A percentile compares a stretch with the other conserved stretches of the same genome.
Evolutionary conservation across 2,888 invertebrate species (phyloP).

Genomic region (Ectemnius cavifrons): DNA sequence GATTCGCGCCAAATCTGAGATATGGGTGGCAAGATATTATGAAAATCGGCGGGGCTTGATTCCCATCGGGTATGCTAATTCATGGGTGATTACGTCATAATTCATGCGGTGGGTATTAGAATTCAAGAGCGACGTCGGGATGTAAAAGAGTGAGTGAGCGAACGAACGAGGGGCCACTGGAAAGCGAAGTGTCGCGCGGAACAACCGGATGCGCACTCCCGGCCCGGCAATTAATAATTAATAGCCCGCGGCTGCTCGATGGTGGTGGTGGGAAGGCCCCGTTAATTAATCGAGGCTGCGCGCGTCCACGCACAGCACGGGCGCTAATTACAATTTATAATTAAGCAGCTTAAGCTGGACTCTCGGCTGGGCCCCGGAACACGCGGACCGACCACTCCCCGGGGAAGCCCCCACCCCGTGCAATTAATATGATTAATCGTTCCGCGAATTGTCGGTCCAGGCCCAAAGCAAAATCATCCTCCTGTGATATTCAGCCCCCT

Average conservation of each 20-base stretch:
- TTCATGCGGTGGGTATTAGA: too few relatives aligned
- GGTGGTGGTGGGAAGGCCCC: constrained; percentile 52
- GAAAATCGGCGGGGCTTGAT: too few relatives aligned
- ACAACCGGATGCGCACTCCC: constrained; percentile 68
- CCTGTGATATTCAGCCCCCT: too few relatives aligned
- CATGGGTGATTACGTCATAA: too few relatives aligned
- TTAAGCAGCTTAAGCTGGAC: constrained; percentile 70
- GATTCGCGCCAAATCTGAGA: too few relatives aligned
- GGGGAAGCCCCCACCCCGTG: constrained; percentile 45
- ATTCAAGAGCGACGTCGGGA: not conserved
- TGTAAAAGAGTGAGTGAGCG: constrained; percentile 8
- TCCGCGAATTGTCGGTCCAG: constrained; percentile 68
- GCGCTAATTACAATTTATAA: constrained; percentile 77
- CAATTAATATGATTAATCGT: constrained; percentile 77
- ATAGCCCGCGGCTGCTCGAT: constrained; percentile 63
- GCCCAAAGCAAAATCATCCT: constrained; percentile 31
- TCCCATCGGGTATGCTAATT: too few relatives aligned
- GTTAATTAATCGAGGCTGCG: constrained; percentile 73
- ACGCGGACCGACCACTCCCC: constrained; percentile 10
- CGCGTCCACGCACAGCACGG: constrained; percentile 53
- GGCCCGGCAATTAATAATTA: constrained; percentile 73
- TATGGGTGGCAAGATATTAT: too few relatives aligned
- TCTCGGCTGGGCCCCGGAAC: too few relatives aligned
- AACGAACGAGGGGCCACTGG: constrained; percentile 30
- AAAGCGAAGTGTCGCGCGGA: constrained; percentile 62